phyloP scores from a whole-genome alignment of 2,797 vertebrate genomes.

The Lateolabrax maculatus region DNA sequence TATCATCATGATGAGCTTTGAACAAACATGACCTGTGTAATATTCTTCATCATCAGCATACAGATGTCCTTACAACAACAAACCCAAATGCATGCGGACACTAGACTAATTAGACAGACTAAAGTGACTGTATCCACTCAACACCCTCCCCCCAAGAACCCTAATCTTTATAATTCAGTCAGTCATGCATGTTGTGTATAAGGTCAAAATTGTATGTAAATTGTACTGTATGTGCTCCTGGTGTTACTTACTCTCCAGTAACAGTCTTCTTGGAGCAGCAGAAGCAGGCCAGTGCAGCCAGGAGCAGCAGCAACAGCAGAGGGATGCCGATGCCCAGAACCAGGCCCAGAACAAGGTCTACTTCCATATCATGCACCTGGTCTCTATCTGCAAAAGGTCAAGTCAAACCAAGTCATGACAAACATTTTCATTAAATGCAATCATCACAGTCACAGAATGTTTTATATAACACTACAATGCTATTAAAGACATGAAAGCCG shows the following conservation, averaged over 20 bases:
- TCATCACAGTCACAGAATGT: background rate
- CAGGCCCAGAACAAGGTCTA: slow-evolving; percentile 81
- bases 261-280: slow-evolving; percentile 83
- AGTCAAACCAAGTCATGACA: background rate
- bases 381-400: slow-evolving; percentile 49
- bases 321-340: slow-evolving; percentile 88
- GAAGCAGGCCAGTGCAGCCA: slow-evolving; percentile 81
- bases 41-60: background rate
- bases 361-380: background rate
- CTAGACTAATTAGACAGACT: too few species aligned
- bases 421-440: background rate
- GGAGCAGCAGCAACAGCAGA: slow-evolving; percentile 84
- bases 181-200: background rate
- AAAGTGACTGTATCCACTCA: too few species aligned
- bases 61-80: too few species aligned
- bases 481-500: background rate
- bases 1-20: background rate
- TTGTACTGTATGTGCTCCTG: background rate
- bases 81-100: too few species aligned
- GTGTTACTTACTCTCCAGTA: slow-evolving; percentile 83
- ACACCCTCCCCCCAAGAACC: too few species aligned
- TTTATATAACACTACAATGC: background rate
- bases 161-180: background rate
- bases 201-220: background rate
- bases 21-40: background rate